Percentiles rank a stretch among this genome's conserved stretches.
phyloP scores from a whole-genome alignment of 1,140 invertebrate species.

The Zaprionus vittiger region DNA sequence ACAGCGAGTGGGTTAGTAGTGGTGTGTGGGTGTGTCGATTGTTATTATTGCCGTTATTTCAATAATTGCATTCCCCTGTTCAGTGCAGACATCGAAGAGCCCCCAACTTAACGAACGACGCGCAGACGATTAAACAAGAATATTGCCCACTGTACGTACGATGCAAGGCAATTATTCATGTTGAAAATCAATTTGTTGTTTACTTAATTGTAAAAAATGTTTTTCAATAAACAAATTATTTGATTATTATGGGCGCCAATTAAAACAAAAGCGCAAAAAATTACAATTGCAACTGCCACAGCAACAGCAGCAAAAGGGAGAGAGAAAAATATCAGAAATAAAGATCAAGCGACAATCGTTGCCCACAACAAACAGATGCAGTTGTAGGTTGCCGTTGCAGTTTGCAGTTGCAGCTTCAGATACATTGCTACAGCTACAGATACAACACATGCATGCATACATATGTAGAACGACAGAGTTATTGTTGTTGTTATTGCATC shows the following conservation, averaged over 20 bases:
- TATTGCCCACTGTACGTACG: slow-evolving; percentile 30
- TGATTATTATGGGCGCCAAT: slow-evolving; percentile 82
- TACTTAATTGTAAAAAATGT: slow-evolving; percentile 83
- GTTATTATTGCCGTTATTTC: slow-evolving; percentile 76
- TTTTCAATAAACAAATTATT: slow-evolving; percentile 83
- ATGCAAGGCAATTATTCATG: slow-evolving; percentile 72
- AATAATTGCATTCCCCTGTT: slow-evolving; percentile 75
- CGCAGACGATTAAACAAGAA: slow-evolving; percentile 48
- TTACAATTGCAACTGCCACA: slow-evolving; percentile 43
- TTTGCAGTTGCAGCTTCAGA: slow-evolving; percentile 30
- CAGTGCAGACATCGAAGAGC: slow-evolving; percentile 17
- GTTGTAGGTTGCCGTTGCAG: slow-evolving; percentile 27
- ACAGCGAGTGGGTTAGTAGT: not conserved
- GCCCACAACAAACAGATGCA: slow-evolving; percentile 59
- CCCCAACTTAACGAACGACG: not conserved
- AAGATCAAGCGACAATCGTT: slow-evolving; percentile 71
- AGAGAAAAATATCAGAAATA: slow-evolving; percentile 22
- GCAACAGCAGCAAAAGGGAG: slow-evolving; percentile 18
- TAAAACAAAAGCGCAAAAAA: slow-evolving; percentile 70
- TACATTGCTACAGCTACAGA: slow-evolving; percentile 17
- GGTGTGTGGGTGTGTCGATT: slow-evolving; percentile 24
- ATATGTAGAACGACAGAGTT: slow-evolving; percentile 21
- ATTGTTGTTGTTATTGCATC: slow-evolving; percentile 36
- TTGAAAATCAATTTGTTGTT: slow-evolving; percentile 81
- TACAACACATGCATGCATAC: slow-evolving; percentile 12